Evolutionary conservation across 2,797 vertebrate species (phyloP).

Genomic region (Hoplostethus mediterraneus): DNA sequence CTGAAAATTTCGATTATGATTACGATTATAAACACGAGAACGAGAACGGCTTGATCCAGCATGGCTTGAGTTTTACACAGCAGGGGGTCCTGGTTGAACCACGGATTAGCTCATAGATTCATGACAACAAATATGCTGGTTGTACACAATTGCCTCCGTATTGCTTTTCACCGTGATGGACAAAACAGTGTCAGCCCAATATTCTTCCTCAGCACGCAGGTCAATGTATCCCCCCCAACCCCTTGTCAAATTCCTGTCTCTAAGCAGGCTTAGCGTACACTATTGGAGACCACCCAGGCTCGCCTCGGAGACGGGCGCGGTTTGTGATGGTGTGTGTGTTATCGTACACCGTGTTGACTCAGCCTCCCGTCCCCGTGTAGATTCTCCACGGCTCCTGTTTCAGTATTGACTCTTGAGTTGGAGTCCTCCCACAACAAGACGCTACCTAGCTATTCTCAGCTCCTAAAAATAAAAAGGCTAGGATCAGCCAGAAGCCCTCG

Average conservation of each 20-base stretch:
- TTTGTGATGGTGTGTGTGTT: slow-evolving; percentile 73
- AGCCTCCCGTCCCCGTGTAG: slow-evolving; percentile 61
- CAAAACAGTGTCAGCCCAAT: slow-evolving; percentile 54
- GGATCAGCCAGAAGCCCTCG: slow-evolving; percentile 60
- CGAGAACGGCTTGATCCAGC: neutral
- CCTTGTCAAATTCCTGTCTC: slow-evolving; percentile 70
- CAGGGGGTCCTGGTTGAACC: neutral
- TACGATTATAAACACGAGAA: too few relatives aligned
- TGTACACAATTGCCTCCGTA: slow-evolving; percentile 27
- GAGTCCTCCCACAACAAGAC: slow-evolving; percentile 46
- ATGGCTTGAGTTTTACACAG: neutral
- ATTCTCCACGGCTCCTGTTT: slow-evolving; percentile 66
- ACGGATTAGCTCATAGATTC: slow-evolving; percentile 18
- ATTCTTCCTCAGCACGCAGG: slow-evolving; percentile 45
- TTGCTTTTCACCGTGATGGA: slow-evolving; percentile 68
- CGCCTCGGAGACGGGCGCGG: slow-evolving; percentile 2
- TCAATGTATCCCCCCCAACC: slow-evolving; percentile 44
- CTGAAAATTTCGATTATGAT: too few relatives aligned
- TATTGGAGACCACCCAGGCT: slow-evolving; percentile 56
- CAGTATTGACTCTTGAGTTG: slow-evolving; percentile 71
- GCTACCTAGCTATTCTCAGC: slow-evolving; percentile 56
- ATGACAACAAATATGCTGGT: slow-evolving; percentile 35
- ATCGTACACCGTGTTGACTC: slow-evolving; percentile 74
- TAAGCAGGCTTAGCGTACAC: slow-evolving; percentile 66
- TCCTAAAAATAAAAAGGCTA: slow-evolving; percentile 47